Percentiles rank a stretch among this genome's conserved stretches.
Conservation (phyloP, 2,888 invertebrate species). For the Drosophila borborema region DNA sequence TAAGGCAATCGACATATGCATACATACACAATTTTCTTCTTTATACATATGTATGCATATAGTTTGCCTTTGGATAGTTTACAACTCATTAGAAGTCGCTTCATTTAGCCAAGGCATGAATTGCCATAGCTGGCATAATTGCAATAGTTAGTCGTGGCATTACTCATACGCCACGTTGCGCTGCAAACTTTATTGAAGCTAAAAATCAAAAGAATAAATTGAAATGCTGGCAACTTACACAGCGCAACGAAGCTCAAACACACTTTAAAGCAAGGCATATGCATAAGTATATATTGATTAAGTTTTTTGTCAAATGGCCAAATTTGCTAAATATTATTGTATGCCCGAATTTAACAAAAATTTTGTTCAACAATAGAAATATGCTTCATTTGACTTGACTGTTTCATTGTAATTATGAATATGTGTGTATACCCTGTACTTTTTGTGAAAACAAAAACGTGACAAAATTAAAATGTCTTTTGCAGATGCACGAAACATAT, state of each 20-base stretch:
- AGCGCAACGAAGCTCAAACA: background rate
- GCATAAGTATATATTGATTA: background rate
- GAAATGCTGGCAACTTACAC: background rate
- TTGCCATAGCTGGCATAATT: conserved; percentile 43
- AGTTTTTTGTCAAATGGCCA: no score
- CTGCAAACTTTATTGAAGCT: conserved; percentile 24
- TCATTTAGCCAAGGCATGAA: conserved; percentile 39
- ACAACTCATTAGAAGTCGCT: conserved; percentile 61
- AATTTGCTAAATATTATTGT: no score
- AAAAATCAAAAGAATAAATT: conserved; percentile 10
- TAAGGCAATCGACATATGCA: conserved; percentile 41
- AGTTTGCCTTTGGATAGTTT: conserved; percentile 50
- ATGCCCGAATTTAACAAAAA: background rate
- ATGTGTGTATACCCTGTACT: background rate
- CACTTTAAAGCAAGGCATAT: background rate
- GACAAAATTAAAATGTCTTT: conserved; percentile 9
- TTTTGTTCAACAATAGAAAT: background rate
- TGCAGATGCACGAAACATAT: background rate
- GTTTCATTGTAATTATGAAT: background rate
- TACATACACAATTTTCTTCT: background rate
- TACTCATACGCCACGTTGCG: conserved; percentile 53
- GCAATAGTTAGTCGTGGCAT: conserved; percentile 48
- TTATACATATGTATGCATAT: background rate
- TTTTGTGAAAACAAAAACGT: background rate
- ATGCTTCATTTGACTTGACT: background rate